A percentile compares a stretch with the other conserved stretches of the same genome.
Conservation (phyloP, 2,797 vertebrate genomes). For the Rhinella marina region DNA sequence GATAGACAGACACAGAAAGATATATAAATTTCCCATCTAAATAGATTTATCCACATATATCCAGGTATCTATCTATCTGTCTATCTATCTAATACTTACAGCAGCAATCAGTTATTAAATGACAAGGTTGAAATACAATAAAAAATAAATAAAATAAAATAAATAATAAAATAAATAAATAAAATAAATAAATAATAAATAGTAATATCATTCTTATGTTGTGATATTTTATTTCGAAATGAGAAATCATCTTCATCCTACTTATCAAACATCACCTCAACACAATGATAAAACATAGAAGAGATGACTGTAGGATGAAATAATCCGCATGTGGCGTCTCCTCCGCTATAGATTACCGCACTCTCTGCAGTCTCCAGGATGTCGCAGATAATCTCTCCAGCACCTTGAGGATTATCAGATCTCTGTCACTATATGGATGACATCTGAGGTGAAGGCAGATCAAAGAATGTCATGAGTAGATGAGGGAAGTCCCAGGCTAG, state of each 20-base stretch:
- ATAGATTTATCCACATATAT: background rate
- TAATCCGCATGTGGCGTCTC: background rate
- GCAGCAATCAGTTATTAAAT: background rate
- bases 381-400: slow-evolving; percentile 2
- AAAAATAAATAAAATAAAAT: no score
- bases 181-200: no score
- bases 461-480: background rate
- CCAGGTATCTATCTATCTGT: background rate
- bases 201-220: background rate
- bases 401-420: slow-evolving; percentile 26
- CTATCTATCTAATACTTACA: background rate
- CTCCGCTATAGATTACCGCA: background rate
- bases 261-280: background rate
- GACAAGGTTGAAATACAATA: background rate
- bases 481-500: slow-evolving; percentile 15
- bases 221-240: background rate
- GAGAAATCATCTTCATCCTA: background rate
- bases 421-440: slow-evolving; percentile 8
- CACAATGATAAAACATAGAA: no score
- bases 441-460: slow-evolving; percentile 32
- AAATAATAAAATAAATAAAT: no score
- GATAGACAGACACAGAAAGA: no score
- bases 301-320: background rate
- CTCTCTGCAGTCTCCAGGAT: background rate
- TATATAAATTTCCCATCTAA: no score